Evolutionary conservation across 2,113 vertebrate genomes (phyloP), one percentile per base, ranked within the genome.

Genomic region (Rhizomys pruinosus): DNA sequence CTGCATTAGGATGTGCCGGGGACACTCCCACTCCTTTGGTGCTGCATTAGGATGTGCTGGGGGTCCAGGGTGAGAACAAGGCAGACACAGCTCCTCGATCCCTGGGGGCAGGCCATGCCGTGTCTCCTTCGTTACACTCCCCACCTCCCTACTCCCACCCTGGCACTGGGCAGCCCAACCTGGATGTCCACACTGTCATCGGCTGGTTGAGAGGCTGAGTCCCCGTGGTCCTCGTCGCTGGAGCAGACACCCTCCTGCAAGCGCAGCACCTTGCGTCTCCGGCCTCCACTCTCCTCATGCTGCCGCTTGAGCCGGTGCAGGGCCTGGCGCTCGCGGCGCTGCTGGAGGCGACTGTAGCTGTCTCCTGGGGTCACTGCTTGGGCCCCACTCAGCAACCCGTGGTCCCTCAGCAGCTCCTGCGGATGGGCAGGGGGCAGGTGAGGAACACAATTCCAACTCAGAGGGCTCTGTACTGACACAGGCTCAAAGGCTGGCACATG

Each of bases 371-470:
- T 0, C 0, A 0, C 90, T 1, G 0, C 44, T 44, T 22, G n/a
- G 1, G 47, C 66, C 25, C 71, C 92, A 0, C 98, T 97, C 96
- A 99, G 94, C n/a, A 99, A 98, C 37, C 97, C 97, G 0, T 99
- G 99, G 91, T 98, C 98, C 78, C 79, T 98, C 79, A 99, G 81
- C 89, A 99, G 96, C 11, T 98, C 98, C 99, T 99, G 85, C 13
- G 71, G 11, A 1, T 0, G 2, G 0, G 0, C 0, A 8, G 42
- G 17, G 0, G 37, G 7, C 57, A 37, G 5, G 81, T 71, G 82
- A 39, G 29, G 16, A 32, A 16, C 47, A 25, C 0, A 0, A 3
- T 6, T 17, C 39, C 37, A 8, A 37, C 37, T 4, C 1, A 23
- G 72, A 1, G 32, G 37, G 57, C 44, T 76, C 72, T 27, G 19